These are phyloP conservation scores for Drosophila fungiperda DNA, from an alignment of 2,888 invertebrate species.

Conservation along the genomic window DNA sequence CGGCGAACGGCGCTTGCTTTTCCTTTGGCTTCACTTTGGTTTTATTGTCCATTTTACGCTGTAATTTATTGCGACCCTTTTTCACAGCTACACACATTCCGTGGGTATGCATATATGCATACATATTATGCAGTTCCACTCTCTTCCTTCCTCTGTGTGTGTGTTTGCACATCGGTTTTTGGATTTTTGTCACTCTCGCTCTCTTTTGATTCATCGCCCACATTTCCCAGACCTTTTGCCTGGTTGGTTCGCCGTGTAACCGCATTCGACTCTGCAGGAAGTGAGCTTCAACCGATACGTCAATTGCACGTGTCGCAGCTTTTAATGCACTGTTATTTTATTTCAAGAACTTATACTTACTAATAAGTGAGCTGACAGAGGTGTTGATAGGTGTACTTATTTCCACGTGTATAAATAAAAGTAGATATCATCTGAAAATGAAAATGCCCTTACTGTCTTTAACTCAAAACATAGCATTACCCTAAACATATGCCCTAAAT, in stretches of 20 bases:
- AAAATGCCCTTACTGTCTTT: background rate
- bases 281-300: slow-evolving; percentile 19
- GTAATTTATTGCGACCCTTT: slow-evolving; percentile 65
- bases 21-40: slow-evolving; percentile 32
- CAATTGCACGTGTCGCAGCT: background rate
- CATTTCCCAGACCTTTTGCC: slow-evolving; percentile 19
- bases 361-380: background rate
- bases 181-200: slow-evolving; percentile 73
- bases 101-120: background rate
- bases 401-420: background rate
- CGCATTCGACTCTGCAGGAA: slow-evolving; percentile 48
- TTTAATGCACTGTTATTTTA: slow-evolving; percentile 35
- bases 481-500: slow-evolving; percentile 63
- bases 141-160: slow-evolving; percentile 24
- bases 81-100: slow-evolving; percentile 3
- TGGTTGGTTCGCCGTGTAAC: slow-evolving; percentile 32
- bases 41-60: slow-evolving; percentile 59
- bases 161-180: slow-evolving; percentile 40
- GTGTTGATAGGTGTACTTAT: background rate
- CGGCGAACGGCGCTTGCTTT: slow-evolving; percentile 31
- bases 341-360: background rate
- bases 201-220: slow-evolving; percentile 70
- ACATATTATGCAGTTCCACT: slow-evolving; percentile 23
- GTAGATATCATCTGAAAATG: background rate
- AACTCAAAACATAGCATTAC: background rate